Percentiles rank a stretch among this genome's conserved stretches.
Conservation (phyloP, 2,797 vertebrate species). For the Sebastes matsubarae region DNA sequence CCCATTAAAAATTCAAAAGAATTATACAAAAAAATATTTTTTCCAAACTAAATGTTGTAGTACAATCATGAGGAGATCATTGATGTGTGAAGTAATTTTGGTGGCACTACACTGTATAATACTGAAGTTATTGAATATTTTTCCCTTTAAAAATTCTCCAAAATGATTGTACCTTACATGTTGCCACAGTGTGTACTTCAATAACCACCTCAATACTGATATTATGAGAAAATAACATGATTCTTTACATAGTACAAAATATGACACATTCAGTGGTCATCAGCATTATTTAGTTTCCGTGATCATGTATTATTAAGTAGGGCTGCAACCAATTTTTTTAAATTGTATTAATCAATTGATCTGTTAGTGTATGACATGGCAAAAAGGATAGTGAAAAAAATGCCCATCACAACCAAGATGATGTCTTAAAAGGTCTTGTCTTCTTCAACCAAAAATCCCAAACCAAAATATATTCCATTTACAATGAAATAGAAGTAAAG, state of each 20-base stretch:
- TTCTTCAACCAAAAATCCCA: no score
- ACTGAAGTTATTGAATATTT: no score
- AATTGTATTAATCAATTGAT: rapidly evolving
- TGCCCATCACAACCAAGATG: no score
- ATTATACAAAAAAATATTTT: no score
- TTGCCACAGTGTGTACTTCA: neutral
- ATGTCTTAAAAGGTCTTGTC: no score
- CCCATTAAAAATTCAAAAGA: no score
- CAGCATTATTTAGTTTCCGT: neutral
- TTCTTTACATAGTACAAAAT: neutral
- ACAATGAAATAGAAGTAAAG: neutral
- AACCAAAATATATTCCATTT: no score
- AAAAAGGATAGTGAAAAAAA: neutral
- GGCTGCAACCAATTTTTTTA: neutral
- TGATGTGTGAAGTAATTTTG: no score
- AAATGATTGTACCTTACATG: neutral
- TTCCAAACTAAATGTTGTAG: no score
- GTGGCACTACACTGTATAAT: no score
- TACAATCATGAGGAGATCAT: no score
- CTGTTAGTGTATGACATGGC: neutral
- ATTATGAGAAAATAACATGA: neutral
- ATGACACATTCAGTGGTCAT: neutral
- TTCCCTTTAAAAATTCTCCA: no score
- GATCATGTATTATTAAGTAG: neutral
- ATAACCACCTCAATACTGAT: neutral